A percentile compares a stretch with the other conserved stretches of the same genome.
Conservation (phyloP, 2,888 invertebrate genomes). For the Myopa tessellatipennis region DNA sequence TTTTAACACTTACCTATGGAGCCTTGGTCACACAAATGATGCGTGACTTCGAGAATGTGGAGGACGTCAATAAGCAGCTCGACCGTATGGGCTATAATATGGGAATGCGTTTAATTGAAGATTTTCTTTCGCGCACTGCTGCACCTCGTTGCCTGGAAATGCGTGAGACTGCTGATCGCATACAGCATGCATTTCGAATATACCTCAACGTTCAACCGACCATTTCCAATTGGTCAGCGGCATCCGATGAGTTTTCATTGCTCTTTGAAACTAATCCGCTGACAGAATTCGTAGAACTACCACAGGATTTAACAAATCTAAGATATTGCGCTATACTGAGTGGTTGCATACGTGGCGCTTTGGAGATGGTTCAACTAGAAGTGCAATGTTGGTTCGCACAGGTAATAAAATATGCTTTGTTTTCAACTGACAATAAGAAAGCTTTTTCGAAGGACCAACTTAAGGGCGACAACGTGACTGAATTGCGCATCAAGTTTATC, state of each 20-base stretch:
- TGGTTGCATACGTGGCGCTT: constrained; percentile 90
- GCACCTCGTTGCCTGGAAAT: constrained; percentile 93
- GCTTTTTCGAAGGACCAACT: constrained; percentile 82
- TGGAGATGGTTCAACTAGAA: constrained; percentile 99
- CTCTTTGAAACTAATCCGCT: constrained; percentile 95
- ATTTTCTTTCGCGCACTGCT: constrained; percentile 92
- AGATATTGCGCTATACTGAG: constrained; percentile 94
- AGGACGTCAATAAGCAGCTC: constrained; percentile 97
- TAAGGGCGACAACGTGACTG: constrained; percentile 93
- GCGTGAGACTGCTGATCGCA: constrained; percentile 96
- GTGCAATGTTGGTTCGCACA: constrained; percentile 93
- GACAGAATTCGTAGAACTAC: constrained; percentile 97
- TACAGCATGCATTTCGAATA: constrained; percentile 82
- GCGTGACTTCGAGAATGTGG: constrained; percentile 95
- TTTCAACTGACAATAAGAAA: not conserved
- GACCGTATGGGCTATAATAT: constrained; percentile 98
- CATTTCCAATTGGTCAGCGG: constrained; percentile 93
- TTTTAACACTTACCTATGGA: constrained; percentile 97
- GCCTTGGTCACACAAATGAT: constrained; percentile 96
- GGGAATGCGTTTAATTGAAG: constrained; percentile 97
- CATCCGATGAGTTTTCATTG: constrained; percentile 96
- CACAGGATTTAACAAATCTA: constrained; percentile 82
- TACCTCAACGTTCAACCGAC: constrained; percentile 93
- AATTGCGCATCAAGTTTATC: constrained; percentile 93
- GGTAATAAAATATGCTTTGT: constrained; percentile 60